Evolutionary conservation across 2,797 vertebrate genomes (phyloP).

Genomic region (Melanotaenia trifasciata): DNA sequence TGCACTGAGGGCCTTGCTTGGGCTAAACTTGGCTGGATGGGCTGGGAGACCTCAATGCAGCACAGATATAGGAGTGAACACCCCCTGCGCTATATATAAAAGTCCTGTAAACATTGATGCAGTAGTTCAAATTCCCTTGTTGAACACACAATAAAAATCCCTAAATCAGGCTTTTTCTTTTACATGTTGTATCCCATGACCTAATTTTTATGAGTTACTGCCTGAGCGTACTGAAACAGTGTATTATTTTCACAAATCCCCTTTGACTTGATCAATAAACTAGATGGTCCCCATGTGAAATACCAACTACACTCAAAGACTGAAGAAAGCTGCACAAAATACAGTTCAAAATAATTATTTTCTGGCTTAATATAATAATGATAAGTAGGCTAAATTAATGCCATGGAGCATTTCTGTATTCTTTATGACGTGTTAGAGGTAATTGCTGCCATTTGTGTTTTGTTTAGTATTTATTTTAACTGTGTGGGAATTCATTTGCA

Average conservation of each 20-base stretch:
- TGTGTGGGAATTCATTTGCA: background rate
- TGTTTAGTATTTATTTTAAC: background rate
- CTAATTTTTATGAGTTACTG: background rate
- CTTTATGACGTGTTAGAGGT: background rate
- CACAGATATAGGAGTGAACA: constrained; percentile 52
- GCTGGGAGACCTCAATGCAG: constrained; percentile 65
- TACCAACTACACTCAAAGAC: background rate
- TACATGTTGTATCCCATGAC: background rate
- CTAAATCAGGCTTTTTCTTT: constrained; percentile 1
- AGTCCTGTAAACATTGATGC: constrained; percentile 41
- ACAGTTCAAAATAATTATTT: too few relatives aligned
- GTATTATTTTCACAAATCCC: background rate
- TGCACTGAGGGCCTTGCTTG: constrained; percentile 54
- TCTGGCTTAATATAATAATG: background rate
- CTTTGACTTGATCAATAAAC: background rate
- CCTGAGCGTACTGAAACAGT: background rate
- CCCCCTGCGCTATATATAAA: constrained; percentile 52
- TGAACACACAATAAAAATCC: constrained; percentile 5
- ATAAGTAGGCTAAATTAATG: background rate
- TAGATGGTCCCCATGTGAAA: background rate
- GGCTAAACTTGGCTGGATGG: constrained; percentile 69
- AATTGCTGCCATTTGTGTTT: background rate
- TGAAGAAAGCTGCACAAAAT: background rate
- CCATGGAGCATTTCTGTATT: background rate
- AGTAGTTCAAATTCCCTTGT: constrained; percentile 6